phyloP scores from a whole-genome alignment of 1,140 invertebrate genomes.

The Drosophila teissieri region DNA sequence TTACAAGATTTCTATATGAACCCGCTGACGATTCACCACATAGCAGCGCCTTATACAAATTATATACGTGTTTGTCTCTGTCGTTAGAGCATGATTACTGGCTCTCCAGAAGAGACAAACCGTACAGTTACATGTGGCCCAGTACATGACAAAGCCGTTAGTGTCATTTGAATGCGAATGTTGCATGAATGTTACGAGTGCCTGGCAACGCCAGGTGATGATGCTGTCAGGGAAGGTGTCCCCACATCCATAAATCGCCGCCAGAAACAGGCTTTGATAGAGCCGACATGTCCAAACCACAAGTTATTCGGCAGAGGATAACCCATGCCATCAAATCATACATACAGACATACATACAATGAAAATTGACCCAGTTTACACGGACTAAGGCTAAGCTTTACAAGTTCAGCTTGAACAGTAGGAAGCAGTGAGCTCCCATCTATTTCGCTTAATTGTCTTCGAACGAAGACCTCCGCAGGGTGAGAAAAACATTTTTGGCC shows the following conservation, averaged over 20 bases:
- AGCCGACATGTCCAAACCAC: conserved; percentile 33
- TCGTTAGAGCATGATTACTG: conserved; percentile 82
- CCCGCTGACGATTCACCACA: conserved; percentile 68
- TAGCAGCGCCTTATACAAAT: conserved; percentile 38
- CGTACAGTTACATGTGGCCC: conserved; percentile 60
- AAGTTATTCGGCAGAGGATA: conserved; percentile 14
- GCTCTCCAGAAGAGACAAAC: conserved; percentile 58
- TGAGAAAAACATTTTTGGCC: conserved; percentile 50
- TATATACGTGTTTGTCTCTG: conserved; percentile 51
- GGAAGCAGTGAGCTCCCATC: conserved; percentile 35
- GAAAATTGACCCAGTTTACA: conserved; percentile 38
- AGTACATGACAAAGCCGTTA: conserved; percentile 78
- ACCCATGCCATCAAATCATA: neutral
- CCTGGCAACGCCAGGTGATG: conserved; percentile 49
- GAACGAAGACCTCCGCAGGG: conserved; percentile 25
- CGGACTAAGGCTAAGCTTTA: conserved; percentile 22
- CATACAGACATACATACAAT: too few relatives aligned
- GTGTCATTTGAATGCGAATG: conserved; percentile 79
- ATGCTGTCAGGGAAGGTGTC: conserved; percentile 60
- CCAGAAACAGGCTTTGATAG: conserved; percentile 44
- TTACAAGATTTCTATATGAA: conserved; percentile 82
- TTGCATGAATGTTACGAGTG: conserved; percentile 64
- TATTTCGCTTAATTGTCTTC: conserved; percentile 31
- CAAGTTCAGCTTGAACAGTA: conserved; percentile 37
- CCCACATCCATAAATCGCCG: conserved; percentile 56